Evolutionary conservation across 2,797 vertebrate species (phyloP).

Genomic region (Catamblyrhynchus diadema): DNA sequence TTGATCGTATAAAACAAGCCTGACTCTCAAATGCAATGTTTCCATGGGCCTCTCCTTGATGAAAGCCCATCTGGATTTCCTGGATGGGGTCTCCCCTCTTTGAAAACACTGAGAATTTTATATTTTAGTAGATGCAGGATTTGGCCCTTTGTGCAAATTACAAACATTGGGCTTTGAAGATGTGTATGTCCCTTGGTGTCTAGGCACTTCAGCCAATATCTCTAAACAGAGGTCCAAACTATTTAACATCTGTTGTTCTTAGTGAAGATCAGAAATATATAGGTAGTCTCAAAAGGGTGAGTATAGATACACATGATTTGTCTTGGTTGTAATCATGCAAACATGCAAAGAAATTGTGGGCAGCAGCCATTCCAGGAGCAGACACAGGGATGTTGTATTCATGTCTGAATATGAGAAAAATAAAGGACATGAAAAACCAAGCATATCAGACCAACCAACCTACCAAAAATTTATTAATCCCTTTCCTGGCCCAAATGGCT

Average conservation of each 20-base stretch:
- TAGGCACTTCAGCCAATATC: background rate
- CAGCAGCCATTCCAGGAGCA: fast-evolving
- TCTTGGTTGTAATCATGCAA: background rate
- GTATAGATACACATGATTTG: background rate
- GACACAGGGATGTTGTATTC: background rate
- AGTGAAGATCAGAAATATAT: background rate
- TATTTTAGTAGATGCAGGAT: background rate
- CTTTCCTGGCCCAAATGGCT: background rate
- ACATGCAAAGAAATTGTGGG: background rate
- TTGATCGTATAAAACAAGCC: background rate
- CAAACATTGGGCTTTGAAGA: background rate
- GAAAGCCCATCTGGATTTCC: background rate
- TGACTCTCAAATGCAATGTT: background rate
- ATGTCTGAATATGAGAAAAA: background rate
- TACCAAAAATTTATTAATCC: background rate
- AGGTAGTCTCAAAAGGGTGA: background rate
- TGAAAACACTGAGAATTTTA: background rate
- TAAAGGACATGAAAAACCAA: background rate
- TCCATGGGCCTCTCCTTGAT: background rate
- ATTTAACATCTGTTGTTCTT: background rate
- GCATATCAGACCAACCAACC: background rate
- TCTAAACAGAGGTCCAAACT: background rate
- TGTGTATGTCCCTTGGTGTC: background rate
- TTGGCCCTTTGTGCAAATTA: background rate
- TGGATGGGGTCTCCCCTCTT: background rate